Evolutionary conservation across 2,797 vertebrate species (phyloP).

Genomic region (Sebastes nivosus): DNA sequence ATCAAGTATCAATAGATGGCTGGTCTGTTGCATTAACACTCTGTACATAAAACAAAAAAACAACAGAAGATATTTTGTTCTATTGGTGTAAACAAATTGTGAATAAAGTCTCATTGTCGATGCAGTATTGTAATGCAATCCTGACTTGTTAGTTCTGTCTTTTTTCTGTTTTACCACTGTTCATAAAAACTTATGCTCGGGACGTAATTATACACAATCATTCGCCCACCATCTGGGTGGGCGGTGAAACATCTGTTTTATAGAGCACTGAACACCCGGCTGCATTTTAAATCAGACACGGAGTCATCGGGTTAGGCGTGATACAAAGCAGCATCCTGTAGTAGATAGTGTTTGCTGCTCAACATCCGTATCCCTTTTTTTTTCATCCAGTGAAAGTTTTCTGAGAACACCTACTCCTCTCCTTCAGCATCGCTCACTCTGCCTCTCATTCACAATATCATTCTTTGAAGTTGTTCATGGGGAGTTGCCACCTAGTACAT

Average conservation of each 20-base stretch:
- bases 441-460: not conserved
- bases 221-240: conserved; percentile 18
- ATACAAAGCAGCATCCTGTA: not conserved
- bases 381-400: not conserved
- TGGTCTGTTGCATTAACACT: conserved; percentile 41
- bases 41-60: conserved; percentile 78
- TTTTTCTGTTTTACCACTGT: not conserved
- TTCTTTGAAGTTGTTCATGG: not conserved
- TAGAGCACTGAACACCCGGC: not conserved
- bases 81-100: conserved; percentile 82
- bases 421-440: not conserved
- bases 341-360: not conserved
- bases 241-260: conserved; percentile 38
- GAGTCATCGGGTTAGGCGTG: not conserved
- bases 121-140: conserved; percentile 71
- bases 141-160: conserved; percentile 21
- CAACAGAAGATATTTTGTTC: conserved; percentile 86
- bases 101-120: conserved; percentile 86
- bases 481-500: not conserved
- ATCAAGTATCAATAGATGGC: conserved; percentile 32
- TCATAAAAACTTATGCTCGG: not conserved
- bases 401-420: not conserved
- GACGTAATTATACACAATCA: not conserved
- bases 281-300: conserved; percentile 11
- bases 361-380: not conserved